These are phyloP conservation scores for Steinernema hermaphroditum DNA, from an alignment of 2,888 invertebrate genomes.

Conservation along the genomic window DNA sequence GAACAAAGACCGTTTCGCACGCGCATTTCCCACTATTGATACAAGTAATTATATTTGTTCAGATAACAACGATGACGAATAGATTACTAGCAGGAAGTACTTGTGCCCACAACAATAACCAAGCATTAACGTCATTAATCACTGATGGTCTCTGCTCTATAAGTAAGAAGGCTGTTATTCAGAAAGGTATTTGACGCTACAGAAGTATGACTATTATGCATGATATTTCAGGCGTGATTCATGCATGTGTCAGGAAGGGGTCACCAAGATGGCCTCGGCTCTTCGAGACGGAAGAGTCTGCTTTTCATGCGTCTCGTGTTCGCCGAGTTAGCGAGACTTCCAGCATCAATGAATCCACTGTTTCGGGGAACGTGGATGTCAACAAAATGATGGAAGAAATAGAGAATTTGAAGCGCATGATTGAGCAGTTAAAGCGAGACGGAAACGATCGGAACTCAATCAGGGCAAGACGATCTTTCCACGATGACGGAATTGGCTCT, in stretches of 20 bases:
- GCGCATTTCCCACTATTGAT: background rate
- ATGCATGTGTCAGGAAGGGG: background rate
- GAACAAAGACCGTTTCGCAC: background rate
- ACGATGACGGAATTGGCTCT: constrained; percentile 23
- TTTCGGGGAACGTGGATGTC: background rate
- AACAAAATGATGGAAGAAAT: background rate
- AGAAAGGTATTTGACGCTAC: background rate
- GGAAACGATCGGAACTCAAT: background rate
- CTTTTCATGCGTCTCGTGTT: background rate
- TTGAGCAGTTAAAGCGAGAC: background rate
- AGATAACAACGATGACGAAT: constrained; percentile 8
- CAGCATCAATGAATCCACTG: background rate
- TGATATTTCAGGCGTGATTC: constrained; percentile 16
- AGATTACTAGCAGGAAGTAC: background rate
- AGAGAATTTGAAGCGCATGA: background rate
- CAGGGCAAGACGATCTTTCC: background rate
- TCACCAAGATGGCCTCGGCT: background rate
- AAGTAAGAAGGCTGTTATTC: background rate
- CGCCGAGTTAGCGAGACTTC: background rate
- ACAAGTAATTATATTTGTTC: background rate
- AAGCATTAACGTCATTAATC: background rate
- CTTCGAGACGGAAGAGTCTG: background rate
- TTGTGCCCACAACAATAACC: background rate
- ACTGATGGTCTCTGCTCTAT: background rate
- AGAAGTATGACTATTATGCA: background rate